Evolutionary conservation across 2,113 vertebrate genomes (phyloP).

Genomic region (Noctilio leporinus): DNA sequence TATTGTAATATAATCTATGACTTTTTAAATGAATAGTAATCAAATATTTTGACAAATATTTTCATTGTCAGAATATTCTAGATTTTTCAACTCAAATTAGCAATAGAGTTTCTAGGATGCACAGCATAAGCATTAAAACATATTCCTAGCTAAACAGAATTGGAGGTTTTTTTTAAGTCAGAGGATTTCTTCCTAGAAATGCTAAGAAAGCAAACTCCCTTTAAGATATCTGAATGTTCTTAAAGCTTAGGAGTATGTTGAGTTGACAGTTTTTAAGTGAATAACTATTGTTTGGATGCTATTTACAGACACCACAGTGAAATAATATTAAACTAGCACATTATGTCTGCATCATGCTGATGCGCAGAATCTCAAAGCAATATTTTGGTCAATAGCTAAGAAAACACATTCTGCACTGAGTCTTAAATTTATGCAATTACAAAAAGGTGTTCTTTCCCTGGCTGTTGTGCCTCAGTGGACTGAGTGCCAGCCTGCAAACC

Average conservation of each 20-base stretch:
- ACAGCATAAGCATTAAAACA: neutral
- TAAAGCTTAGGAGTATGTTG: neutral
- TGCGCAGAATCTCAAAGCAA: neutral
- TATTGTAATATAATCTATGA: slow-evolving; percentile 16
- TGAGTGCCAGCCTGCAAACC: too few species aligned
- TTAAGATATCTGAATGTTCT: neutral
- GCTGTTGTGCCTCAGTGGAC: too few species aligned
- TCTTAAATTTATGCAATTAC: neutral
- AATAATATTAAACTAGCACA: neutral
- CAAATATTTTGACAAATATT: slow-evolving; percentile 1
- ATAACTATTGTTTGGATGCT: slow-evolving; percentile 17
- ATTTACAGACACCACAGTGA: slow-evolving; percentile 38
- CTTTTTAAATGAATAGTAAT: slow-evolving; percentile 17
- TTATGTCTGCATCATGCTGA: neutral
- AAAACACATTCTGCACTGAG: neutral
- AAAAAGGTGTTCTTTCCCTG: neutral
- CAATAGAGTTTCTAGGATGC: neutral
- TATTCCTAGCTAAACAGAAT: neutral
- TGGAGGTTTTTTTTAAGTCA: neutral
- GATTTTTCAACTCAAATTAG: neutral
- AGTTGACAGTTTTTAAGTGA: slow-evolving; percentile 26
- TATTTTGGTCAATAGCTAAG: neutral
- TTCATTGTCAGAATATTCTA: neutral
- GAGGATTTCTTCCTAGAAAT: neutral
- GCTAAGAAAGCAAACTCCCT: neutral